phyloP scores from a whole-genome alignment of 2,113 vertebrate genomes.

The Atractosteus spatula region DNA sequence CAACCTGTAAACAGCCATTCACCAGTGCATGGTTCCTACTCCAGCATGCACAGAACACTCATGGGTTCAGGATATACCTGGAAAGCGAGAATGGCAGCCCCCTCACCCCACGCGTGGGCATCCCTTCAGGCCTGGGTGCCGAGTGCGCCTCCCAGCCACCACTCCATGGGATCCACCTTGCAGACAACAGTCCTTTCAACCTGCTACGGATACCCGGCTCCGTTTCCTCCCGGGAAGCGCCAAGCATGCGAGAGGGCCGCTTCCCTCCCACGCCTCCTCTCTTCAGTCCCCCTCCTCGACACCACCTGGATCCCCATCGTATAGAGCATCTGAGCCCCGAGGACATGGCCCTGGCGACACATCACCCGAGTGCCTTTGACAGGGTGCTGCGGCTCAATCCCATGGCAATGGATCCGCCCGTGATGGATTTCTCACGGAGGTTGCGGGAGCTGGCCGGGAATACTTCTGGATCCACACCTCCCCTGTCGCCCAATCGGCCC shows the following conservation, averaged over 20 bases:
- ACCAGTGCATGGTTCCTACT: constrained; percentile 99
- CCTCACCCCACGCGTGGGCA: constrained; percentile 94
- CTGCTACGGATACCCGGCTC: constrained; percentile 95
- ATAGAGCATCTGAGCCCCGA: constrained; percentile 96
- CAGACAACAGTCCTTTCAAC: constrained; percentile 98
- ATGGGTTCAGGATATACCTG: constrained; percentile 98
- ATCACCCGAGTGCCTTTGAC: constrained; percentile 99
- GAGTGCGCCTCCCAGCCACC: constrained; percentile 95
- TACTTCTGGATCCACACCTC: constrained; percentile 88
- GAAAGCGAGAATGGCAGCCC: constrained; percentile 98
- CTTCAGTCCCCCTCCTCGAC: constrained; percentile 96
- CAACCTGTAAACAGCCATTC: constrained; percentile 98
- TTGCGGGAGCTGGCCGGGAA: constrained; percentile 97
- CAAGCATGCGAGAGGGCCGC: constrained; percentile 83
- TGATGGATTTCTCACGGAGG: constrained; percentile 99
- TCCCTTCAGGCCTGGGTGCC: constrained; percentile 90
- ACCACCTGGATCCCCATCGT: constrained; percentile 95
- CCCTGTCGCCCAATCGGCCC: constrained; percentile 91
- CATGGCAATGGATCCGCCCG: constrained; percentile 94
- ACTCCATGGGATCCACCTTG: constrained; percentile 97
- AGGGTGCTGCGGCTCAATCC: constrained; percentile 99
- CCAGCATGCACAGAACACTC: constrained; percentile 98
- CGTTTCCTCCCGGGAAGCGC: constrained; percentile 87
- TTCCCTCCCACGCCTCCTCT: constrained; percentile 97
- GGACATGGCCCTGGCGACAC: constrained; percentile 96